Conservation (phyloP, 2,113 vertebrate species). For the Boleophthalmus pectinirostris region DNA sequence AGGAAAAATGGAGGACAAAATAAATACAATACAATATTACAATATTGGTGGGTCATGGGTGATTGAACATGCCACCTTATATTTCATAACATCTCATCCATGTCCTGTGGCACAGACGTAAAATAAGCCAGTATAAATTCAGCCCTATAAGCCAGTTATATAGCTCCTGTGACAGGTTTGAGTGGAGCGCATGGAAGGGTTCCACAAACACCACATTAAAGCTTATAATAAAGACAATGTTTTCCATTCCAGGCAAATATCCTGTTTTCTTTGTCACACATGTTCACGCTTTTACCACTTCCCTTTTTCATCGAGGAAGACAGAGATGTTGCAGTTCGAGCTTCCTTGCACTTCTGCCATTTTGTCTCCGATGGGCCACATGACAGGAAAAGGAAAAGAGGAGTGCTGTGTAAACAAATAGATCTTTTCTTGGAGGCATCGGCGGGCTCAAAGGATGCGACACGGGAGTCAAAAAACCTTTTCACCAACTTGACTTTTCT, state of each 20-base stretch:
- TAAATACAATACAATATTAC: too few relatives aligned
- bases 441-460: slow-evolving; percentile 32
- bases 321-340: slow-evolving; percentile 47
- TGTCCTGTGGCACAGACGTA: slow-evolving; percentile 16
- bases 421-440: slow-evolving; percentile 34
- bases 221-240: slow-evolving; percentile 37
- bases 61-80: slow-evolving; percentile 11
- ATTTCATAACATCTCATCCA: slow-evolving; percentile 34
- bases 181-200: slow-evolving; percentile 37
- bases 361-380: slow-evolving; percentile 58
- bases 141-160: slow-evolving; percentile 39
- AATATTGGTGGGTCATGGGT: not conserved
- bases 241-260: slow-evolving; percentile 60
- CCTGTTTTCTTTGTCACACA: slow-evolving; percentile 74
- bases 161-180: slow-evolving; percentile 40
- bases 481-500: not conserved
- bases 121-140: slow-evolving; percentile 11
- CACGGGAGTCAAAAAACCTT: slow-evolving; percentile 5
- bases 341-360: slow-evolving; percentile 51
- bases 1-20: too few relatives aligned
- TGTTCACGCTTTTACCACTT: slow-evolving; percentile 57
- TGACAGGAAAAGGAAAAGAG: slow-evolving; percentile 67
- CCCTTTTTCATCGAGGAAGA: slow-evolving; percentile 65
- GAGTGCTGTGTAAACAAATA: slow-evolving; percentile 56
- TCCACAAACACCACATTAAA: slow-evolving; percentile 19